These are phyloP conservation scores for Tapirus terrestris DNA, from an alignment of 2,113 vertebrate genomes.

Conservation along the genomic window DNA sequence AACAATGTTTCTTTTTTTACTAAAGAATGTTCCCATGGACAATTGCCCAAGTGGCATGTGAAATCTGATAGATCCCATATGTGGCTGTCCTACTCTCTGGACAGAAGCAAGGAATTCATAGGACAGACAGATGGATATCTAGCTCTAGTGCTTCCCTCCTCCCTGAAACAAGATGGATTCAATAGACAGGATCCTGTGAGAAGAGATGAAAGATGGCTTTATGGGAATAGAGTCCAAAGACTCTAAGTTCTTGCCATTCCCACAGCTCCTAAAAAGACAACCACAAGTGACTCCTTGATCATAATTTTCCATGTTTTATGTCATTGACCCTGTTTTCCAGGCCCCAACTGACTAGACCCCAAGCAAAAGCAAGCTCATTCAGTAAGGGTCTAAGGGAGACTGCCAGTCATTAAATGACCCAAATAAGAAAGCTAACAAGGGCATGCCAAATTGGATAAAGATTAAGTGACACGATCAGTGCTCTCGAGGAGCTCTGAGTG, in stretches of 20 bases:
- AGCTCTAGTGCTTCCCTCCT: neutral
- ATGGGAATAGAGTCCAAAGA: neutral
- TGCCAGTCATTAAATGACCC: neutral
- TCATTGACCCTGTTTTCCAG: constrained; percentile 25
- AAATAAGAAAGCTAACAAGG: constrained; percentile 1
- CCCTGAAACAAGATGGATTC: neutral
- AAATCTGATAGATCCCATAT: constrained; percentile 14
- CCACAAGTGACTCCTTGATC: neutral
- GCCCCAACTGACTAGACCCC: neutral
- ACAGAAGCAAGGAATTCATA: neutral
- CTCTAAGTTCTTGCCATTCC: constrained; percentile 18
- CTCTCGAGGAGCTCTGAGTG: neutral
- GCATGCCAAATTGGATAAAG: neutral
- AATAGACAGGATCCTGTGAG: neutral
- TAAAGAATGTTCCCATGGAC: constrained; percentile 37
- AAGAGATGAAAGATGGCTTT: constrained; percentile 5
- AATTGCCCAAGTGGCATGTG: constrained; percentile 8
- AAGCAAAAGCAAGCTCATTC: constrained; percentile 1
- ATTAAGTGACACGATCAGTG: constrained; percentile 10
- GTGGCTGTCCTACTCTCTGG: neutral
- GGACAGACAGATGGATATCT: neutral
- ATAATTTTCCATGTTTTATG: neutral
- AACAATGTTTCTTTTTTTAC: neutral
- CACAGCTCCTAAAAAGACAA: neutral
- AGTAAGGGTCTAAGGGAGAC: neutral